Conservation (phyloP, 2,113 vertebrate species). For the Thalassoma bifasciatum region DNA sequence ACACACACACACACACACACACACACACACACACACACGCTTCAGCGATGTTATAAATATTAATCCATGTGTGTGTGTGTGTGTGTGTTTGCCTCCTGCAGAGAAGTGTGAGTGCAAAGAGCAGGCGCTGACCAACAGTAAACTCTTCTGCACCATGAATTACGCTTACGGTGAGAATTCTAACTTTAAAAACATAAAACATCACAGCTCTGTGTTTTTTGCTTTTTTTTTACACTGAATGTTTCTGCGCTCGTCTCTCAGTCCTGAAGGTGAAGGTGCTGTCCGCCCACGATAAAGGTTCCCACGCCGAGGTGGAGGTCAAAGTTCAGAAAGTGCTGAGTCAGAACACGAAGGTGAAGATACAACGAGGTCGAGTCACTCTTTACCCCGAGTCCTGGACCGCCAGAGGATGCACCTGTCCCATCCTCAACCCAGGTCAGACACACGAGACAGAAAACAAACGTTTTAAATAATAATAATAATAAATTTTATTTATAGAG, state of each 20-base stretch:
- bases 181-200: too few relatives aligned
- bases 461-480: too few relatives aligned
- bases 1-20: slow-evolving; percentile 36
- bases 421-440: slow-evolving; percentile 96
- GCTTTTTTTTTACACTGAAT: too few relatives aligned
- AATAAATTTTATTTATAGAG: too few relatives aligned
- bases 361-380: slow-evolving; percentile 86
- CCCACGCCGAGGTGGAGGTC: slow-evolving; percentile 96
- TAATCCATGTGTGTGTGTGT: slow-evolving; percentile 42
- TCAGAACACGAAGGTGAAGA: slow-evolving; percentile 89
- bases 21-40: slow-evolving; percentile 11
- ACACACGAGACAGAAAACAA: background rate
- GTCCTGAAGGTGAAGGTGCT: slow-evolving; percentile 95
- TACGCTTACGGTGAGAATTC: slow-evolving; percentile 93
- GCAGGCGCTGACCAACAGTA: slow-evolving; percentile 90
- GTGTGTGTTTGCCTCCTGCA: slow-evolving; percentile 72
- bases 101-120: slow-evolving; percentile 99
- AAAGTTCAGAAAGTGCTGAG: slow-evolving; percentile 96
- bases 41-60: slow-evolving; percentile 46
- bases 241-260: slow-evolving; percentile 63
- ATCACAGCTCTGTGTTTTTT: too few relatives aligned
- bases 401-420: slow-evolving; percentile 95
- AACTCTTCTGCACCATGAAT: slow-evolving; percentile 94
- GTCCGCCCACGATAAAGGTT: slow-evolving; percentile 96
- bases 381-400: slow-evolving; percentile 99